Conservation (phyloP, 2,797 vertebrate species). For the Fringilla coelebs region DNA sequence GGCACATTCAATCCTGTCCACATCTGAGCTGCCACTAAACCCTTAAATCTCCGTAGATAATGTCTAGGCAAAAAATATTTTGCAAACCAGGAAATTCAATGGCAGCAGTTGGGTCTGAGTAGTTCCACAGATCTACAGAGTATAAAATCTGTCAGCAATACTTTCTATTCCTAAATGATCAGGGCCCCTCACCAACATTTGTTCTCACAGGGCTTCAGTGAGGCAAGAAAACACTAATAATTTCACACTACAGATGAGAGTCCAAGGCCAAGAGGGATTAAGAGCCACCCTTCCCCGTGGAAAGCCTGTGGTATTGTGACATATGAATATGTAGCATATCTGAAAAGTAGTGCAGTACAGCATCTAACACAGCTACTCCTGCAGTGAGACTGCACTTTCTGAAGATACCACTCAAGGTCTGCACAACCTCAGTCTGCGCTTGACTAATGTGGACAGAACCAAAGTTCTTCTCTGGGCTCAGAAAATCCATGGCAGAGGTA, state of each 20-base stretch:
- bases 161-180: not conserved
- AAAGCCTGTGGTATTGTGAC: not conserved
- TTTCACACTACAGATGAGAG: not conserved
- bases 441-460: not conserved
- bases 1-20: not conserved
- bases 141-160: not conserved
- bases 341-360: not conserved
- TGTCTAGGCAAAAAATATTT: not conserved
- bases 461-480: not conserved
- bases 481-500: not conserved
- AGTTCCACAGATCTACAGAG: not conserved
- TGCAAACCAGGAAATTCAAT: not conserved
- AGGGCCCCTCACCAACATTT: not conserved
- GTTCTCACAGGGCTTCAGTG: not conserved
- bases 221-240: not conserved
- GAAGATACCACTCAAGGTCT: not conserved
- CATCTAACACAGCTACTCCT: not conserved
- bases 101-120: not conserved
- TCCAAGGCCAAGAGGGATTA: not conserved
- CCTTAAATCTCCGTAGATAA: not conserved
- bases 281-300: not conserved
- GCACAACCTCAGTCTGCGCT: not conserved
- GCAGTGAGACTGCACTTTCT: not conserved
- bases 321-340: not conserved
- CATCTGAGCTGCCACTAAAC: not conserved